Evolutionary conservation across 35 echinoderm and acorn worm species (phyloP).

Genomic region (Anneissia japonica): DNA sequence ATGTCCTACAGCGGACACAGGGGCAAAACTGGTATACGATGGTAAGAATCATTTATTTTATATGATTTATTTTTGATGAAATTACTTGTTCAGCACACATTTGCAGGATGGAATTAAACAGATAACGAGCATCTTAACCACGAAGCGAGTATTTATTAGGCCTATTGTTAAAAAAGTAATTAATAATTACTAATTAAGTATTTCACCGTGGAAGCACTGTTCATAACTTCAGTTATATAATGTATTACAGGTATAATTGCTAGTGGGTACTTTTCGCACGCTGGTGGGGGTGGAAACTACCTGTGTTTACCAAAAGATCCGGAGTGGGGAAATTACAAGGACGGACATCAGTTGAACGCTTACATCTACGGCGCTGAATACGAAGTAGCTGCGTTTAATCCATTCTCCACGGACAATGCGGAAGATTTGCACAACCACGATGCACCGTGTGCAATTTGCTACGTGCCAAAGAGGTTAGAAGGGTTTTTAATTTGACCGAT

Average conservation of each 20-base stretch:
- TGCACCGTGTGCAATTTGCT: conserved; percentile 31
- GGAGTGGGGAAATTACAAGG: not conserved
- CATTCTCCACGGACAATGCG: conserved; percentile 35
- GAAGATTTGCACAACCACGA: conserved; percentile 22
- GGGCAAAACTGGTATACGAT: conserved; percentile 4
- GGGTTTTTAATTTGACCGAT: too few species aligned
- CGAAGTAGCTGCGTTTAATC: not conserved
- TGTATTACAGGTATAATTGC: conserved; percentile 9
- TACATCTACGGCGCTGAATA: conserved; percentile 31
- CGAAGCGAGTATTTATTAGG: too few species aligned
- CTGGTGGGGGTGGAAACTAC: conserved; percentile 8
- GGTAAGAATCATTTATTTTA: not conserved
- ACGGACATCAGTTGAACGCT: not conserved
- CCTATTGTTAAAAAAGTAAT: too few species aligned
- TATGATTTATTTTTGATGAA: too few species aligned
- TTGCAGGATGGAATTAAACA: too few species aligned
- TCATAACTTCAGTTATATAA: too few species aligned
- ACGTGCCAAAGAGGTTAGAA: not conserved
- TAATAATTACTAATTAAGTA: too few species aligned
- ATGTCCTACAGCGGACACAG: not conserved
- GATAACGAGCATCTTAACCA: too few species aligned
- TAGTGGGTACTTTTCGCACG: conserved; percentile 6
- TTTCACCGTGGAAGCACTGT: too few species aligned
- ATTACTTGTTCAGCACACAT: too few species aligned
- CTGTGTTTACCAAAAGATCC: conserved; percentile 23